Evolutionary conservation across 2,888 invertebrate genomes (phyloP).

Genomic region (Bombylius major): DNA sequence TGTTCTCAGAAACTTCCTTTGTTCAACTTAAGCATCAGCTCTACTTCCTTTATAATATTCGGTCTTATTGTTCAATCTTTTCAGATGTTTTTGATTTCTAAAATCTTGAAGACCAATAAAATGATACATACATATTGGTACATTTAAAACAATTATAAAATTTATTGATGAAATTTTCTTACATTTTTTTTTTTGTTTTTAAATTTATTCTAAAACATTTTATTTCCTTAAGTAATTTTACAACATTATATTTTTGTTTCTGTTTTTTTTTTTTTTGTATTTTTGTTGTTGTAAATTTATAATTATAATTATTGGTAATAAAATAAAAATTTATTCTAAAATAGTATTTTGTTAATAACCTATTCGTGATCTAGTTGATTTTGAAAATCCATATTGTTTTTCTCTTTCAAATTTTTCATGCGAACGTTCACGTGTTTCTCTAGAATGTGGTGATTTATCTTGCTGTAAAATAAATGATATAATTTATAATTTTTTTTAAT

Average conservation of each 20-base stretch:
- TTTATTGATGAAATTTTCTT: background rate
- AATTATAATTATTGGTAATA: background rate
- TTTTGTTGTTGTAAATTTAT: too few relatives aligned
- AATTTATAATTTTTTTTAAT: background rate
- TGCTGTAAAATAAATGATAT: slow-evolving; percentile 32
- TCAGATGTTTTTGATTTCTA: too few relatives aligned
- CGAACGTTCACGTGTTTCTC: slow-evolving; percentile 53
- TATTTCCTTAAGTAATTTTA: background rate
- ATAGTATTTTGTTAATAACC: slow-evolving; percentile 18
- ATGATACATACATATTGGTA: too few relatives aligned
- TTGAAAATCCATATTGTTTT: slow-evolving; percentile 71
- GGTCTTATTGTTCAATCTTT: too few relatives aligned
- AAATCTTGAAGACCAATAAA: too few relatives aligned
- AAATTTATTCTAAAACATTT: background rate
- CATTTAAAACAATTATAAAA: too few relatives aligned
- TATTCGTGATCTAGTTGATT: slow-evolving; percentile 31
- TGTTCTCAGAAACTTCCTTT: too few relatives aligned
- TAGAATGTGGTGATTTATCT: slow-evolving; percentile 67
- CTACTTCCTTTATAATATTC: too few relatives aligned
- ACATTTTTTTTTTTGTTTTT: background rate
- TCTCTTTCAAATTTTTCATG: slow-evolving; percentile 57
- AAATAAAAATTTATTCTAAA: too few relatives aligned
- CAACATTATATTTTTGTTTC: background rate
- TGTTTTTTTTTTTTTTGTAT: background rate
- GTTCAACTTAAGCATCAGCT: too few relatives aligned